Conservation (phyloP, 2,888 invertebrate species). For the Platynereis dumerilii region DNA sequence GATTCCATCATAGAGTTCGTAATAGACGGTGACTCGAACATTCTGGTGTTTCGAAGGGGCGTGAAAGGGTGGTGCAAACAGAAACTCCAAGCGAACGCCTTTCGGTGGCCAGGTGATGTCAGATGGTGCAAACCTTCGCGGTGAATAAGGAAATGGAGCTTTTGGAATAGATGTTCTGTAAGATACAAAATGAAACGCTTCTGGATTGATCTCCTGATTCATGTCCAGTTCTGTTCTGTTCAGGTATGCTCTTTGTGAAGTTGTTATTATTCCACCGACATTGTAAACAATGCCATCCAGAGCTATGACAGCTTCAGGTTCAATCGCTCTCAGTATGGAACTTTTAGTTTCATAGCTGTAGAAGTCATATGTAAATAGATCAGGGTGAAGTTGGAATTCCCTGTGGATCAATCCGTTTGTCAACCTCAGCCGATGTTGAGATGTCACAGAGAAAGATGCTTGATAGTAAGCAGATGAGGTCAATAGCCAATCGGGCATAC, state of each 20-base stretch:
- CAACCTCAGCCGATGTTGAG: constrained; percentile 18
- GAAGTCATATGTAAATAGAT: constrained; percentile 36
- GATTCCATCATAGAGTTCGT: constrained; percentile 40
- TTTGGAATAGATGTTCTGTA: constrained; percentile 21
- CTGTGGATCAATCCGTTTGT: constrained; percentile 32
- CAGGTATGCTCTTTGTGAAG: constrained; percentile 33
- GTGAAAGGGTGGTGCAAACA: constrained; percentile 23
- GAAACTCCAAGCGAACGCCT: constrained; percentile 25
- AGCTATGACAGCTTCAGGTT: constrained; percentile 23
- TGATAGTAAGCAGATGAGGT: constrained; percentile 14
- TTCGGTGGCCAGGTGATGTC: constrained; percentile 36
- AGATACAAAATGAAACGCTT: constrained; percentile 31
- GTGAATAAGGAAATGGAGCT: constrained; percentile 34
- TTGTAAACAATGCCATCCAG: constrained; percentile 33
- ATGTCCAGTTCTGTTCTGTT: constrained; percentile 33
- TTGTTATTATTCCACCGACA: constrained; percentile 30
- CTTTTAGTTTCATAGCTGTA: constrained; percentile 27
- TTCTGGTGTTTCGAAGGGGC: constrained; percentile 31
- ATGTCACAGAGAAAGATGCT: constrained; percentile 11
- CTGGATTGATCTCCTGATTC: constrained; percentile 14
- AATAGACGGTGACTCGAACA: constrained; percentile 33
- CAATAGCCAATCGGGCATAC: constrained; percentile 34
- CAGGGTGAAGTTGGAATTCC: constrained; percentile 31
- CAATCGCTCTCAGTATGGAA: constrained; percentile 31
- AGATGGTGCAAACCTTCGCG: constrained; percentile 33